Conservation (phyloP, 2,113 vertebrate genomes). For the Centrocercus urophasianus region DNA sequence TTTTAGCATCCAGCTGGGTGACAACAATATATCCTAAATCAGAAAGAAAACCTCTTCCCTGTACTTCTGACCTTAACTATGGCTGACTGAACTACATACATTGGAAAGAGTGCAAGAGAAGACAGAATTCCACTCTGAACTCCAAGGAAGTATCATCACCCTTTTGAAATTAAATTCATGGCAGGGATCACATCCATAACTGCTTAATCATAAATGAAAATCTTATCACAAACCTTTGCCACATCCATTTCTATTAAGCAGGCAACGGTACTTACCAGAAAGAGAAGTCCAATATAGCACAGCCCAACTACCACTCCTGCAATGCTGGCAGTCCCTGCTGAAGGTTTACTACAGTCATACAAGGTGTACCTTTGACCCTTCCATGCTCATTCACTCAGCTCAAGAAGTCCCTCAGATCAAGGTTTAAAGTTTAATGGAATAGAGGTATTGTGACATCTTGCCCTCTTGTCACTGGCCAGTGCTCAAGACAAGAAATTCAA, state of each 20-base stretch:
- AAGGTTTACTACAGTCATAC: background rate
- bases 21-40: background rate
- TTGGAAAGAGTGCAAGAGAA: background rate
- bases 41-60: background rate
- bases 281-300: background rate
- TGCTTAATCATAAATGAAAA: accelerated
- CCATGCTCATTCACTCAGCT: background rate
- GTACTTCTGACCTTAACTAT: background rate
- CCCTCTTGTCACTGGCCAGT: background rate
- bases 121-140: too few species aligned
- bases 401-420: background rate
- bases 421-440: constrained; percentile 33
- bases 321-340: accelerated
- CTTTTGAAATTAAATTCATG: accelerated
- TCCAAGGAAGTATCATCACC: background rate
- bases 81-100: background rate
- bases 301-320: background rate
- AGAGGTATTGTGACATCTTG: background rate
- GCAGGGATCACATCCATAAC: background rate
- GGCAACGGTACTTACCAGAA: background rate
- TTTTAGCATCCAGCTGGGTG: background rate
- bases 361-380: constrained; percentile 8
- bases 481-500: background rate
- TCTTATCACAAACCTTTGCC: background rate
- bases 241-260: background rate